Evolutionary conservation across 1,140 invertebrate genomes (phyloP), one percentile per base, ranked within the genome.

Genomic region (Trichomalopsis sarcophagae): DNA sequence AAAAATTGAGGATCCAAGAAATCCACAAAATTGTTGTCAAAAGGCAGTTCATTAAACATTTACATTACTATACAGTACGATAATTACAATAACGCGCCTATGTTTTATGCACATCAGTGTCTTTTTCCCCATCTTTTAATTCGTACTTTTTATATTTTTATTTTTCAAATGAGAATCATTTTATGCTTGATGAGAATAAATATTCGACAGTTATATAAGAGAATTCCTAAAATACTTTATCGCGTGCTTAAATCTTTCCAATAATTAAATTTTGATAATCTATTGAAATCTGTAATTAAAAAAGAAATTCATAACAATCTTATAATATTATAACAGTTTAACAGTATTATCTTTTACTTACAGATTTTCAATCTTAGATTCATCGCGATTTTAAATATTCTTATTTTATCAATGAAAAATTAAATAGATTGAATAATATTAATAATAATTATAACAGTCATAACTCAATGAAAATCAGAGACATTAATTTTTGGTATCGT

Each of bases 51-150:
- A 40, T 80, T 40, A 11, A 40, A 11, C 50, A 47, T 84, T 50
- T 73, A 80, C 69, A 84, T 81, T 50, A 73, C 71, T 84, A 80
- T 81, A 85, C 68, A 82, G 50, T 81, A 75, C 69, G 78, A 77
- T 82, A 85, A 82, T 85, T 71, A 85, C 66, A 81, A 62, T 62
- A n/a, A 81, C 36, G 13, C 74, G 66, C 55, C 27, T 71, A 11
- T 55, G 17, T 2, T 13, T 66, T 66, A 66, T 33, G 76, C 47
- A n/a, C 71, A 62, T 84, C 47, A 21, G 50, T 74, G 17, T 50
- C 11, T 81, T 81, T n/a, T 17, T 36, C 33, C 40, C 36, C 14
- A 36, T 71, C 81, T 3, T 62, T 27, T 66, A 4, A 13, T 33
- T 5, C 2, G 6, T 47, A 84, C 76, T 36, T 36, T 9, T 33